Percentiles rank a stretch among this genome's conserved stretches.
These are phyloP conservation scores for Tenualosa ilisha DNA, from an alignment of 2,797 vertebrate genomes.

Conservation along the genomic window DNA sequence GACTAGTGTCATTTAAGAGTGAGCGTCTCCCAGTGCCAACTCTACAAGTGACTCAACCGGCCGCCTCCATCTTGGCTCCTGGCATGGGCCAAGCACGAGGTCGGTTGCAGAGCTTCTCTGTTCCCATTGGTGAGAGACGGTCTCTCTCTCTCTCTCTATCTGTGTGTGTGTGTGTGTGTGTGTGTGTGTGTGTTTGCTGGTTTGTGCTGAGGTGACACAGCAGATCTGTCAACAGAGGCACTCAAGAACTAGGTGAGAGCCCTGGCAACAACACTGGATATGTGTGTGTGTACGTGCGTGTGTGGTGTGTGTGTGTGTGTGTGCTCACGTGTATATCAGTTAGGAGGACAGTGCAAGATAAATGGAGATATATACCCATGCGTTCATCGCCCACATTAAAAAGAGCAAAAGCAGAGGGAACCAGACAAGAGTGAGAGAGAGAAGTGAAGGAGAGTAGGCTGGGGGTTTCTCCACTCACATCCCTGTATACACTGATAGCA, in stretches of 20 bases:
- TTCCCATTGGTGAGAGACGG: background rate
- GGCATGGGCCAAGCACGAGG: background rate
- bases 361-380: background rate
- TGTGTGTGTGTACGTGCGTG: background rate
- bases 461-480: background rate
- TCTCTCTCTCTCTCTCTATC: background rate
- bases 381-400: background rate
- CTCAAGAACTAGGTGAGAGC: slow-evolving; percentile 12
- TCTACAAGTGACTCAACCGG: background rate
- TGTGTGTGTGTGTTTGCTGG: background rate
- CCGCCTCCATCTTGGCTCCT: background rate
- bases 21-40: background rate
- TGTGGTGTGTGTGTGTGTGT: background rate
- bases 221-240: background rate
- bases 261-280: background rate
- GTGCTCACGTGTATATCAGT: background rate
- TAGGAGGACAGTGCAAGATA: background rate
- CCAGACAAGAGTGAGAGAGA: no score
- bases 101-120: background rate
- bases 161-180: background rate
- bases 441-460: background rate
- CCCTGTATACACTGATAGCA: background rate
- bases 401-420: no score
- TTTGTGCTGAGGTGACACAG: slow-evolving; percentile 7
- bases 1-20: slow-evolving; percentile 11